These are phyloP conservation scores for Scaptodrosophila latifasciaeformis DNA, from an alignment of 2,888 invertebrate species.

Conservation along the genomic window DNA sequence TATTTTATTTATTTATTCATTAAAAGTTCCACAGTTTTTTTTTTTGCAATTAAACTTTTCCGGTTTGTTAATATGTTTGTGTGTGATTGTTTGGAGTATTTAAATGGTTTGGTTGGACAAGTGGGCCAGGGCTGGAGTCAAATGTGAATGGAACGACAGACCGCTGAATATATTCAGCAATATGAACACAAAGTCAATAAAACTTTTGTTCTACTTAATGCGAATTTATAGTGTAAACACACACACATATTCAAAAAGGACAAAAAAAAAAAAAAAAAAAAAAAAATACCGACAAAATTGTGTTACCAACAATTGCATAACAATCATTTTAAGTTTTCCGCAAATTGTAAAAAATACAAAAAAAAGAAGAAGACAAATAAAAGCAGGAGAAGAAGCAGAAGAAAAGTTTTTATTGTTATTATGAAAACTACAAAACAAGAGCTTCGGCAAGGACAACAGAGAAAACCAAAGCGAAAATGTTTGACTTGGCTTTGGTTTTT, in stretches of 20 bases:
- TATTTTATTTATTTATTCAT: too few relatives aligned
- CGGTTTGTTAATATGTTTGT: slow-evolving; percentile 65
- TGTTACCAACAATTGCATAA: slow-evolving; percentile 68
- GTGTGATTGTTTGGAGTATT: slow-evolving; percentile 8
- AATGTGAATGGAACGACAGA: neutral
- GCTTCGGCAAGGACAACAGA: neutral
- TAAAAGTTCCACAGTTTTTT: too few relatives aligned
- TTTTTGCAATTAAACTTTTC: slow-evolving; percentile 66
- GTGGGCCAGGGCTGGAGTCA: neutral
- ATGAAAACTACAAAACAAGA: slow-evolving; percentile 57
- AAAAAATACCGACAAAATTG: slow-evolving; percentile 64
- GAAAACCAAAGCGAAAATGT: slow-evolving; percentile 1
- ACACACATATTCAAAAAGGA: slow-evolving; percentile 24
- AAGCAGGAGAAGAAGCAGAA: neutral
- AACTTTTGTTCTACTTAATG: slow-evolving; percentile 68
- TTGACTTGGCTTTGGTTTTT: slow-evolving; percentile 24
- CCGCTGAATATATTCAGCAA: neutral
- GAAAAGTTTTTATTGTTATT: slow-evolving; percentile 63
- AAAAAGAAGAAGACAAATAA: neutral
- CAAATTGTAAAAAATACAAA: slow-evolving; percentile 54
- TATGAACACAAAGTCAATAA: slow-evolving; percentile 65
- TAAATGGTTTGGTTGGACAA: neutral
- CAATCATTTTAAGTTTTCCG: slow-evolving; percentile 68
- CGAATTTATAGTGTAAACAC: slow-evolving; percentile 69
- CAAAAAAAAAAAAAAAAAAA: slow-evolving; percentile 10